Base-by-base conservation (phyloP, 2,888 invertebrate species). In the Lagria hirta region DNA sequence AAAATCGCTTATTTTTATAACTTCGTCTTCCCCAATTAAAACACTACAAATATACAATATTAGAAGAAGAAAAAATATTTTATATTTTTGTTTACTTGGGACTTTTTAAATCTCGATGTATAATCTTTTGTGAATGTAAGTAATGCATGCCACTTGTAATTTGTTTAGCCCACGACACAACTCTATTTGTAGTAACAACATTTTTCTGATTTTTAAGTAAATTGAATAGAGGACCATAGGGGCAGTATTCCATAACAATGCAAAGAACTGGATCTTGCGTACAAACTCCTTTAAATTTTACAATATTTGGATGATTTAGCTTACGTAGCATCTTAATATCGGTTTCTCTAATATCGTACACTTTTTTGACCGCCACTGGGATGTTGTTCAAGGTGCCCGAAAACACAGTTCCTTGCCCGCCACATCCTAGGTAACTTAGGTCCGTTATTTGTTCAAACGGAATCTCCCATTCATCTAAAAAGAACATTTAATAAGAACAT, bases 221-320 rank as follows among this genome's bases (percentile, higher is more conserved):
- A 68, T 95, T 90, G 71, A 91, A 97, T 24, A 99, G 76, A 12
- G 96, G 91, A 2, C 98, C 98, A 62, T 90, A 88, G 2, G 94
- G 91, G 69, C 99, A 99, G 72, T 83, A 99, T 69, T 99, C 99
- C 99, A 99, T 99, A 38, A 99, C 83, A 54, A 99, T 89, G 69
- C 94, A 94, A 67, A 86, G 95, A 60, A 88, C 88, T 1, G 95
- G 94, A 3, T 90, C 59, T 66, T 89, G 86, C 1, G 91, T 91
- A 68, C 96, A 98, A 3, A 98, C 89, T 30, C 98, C 99, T 68
- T 81, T 84, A 71, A 94, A 93, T 66, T 86, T 83, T 34, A 94
- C 88, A 58, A 98, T 90, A 70, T 64, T 64, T 0, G 88, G 88
- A 72, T 98, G 96, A 66, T 93, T 89, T 41, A 98, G 79, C 72